These are phyloP conservation scores for Ochlodes sylvanus DNA, from an alignment of 2,888 invertebrate genomes.

Conservation along the genomic window DNA sequence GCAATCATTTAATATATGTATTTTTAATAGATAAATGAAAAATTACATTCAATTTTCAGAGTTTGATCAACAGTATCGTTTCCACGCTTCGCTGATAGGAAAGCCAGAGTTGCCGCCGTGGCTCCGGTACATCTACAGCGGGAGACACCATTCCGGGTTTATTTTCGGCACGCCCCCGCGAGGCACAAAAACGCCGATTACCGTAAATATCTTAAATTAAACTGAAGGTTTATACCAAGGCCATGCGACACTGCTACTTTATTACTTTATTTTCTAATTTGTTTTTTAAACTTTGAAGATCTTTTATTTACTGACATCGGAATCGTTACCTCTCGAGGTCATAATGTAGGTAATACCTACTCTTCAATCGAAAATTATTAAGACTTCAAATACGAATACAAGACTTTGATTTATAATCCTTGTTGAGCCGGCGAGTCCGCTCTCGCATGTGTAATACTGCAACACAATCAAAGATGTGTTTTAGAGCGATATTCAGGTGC, in stretches of 20 bases:
- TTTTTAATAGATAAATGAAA: background rate
- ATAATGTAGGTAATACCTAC: no score
- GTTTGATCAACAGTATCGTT: constrained; percentile 87
- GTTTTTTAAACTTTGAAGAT: background rate
- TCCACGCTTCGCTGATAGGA: constrained; percentile 89
- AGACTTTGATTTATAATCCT: no score
- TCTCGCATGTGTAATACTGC: no score
- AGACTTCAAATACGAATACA: no score
- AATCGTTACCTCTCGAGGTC: no score
- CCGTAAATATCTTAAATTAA: constrained; percentile 53
- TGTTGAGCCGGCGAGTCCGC: no score
- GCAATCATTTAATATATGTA: no score
- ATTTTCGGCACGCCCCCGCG: constrained; percentile 94
- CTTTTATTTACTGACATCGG: background rate
- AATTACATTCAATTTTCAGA: constrained; percentile 60
- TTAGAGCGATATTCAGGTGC: no score
- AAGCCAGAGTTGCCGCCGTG: constrained; percentile 94
- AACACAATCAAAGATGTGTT: no score
- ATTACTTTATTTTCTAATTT: background rate
- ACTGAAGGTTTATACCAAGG: constrained; percentile 35
- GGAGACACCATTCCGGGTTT: constrained; percentile 91
- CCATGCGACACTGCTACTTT: background rate
- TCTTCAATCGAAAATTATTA: no score
- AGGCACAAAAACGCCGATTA: constrained; percentile 67
- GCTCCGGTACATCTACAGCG: constrained; percentile 93